These are phyloP conservation scores for Bruchidius siliquastri DNA, from an alignment of 2,888 invertebrate species.

Conservation along the genomic window DNA sequence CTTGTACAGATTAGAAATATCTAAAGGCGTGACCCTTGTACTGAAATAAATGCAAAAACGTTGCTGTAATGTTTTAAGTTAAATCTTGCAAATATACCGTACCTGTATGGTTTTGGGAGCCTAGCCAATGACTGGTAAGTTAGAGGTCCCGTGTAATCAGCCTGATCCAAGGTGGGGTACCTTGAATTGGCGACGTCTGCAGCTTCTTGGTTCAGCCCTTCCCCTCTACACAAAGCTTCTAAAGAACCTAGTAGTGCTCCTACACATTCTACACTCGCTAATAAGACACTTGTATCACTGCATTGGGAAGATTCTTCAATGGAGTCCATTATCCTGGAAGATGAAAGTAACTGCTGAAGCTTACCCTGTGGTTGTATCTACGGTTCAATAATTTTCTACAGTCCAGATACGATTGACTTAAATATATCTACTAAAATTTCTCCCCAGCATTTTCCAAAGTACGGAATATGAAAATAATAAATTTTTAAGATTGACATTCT, in stretches of 20 bases:
- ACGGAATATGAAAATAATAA: too few relatives aligned
- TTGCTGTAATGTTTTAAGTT: too few relatives aligned
- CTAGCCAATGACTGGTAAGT: conserved; percentile 82
- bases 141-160: conserved; percentile 78
- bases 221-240: conserved; percentile 73
- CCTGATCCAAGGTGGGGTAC: conserved; percentile 64
- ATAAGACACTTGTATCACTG: conserved; percentile 69
- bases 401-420: too few relatives aligned
- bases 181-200: conserved; percentile 60
- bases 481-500: too few relatives aligned
- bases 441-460: too few relatives aligned
- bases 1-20: too few relatives aligned
- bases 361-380: too few relatives aligned
- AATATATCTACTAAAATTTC: too few relatives aligned
- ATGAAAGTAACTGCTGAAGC: too few relatives aligned
- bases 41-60: background rate
- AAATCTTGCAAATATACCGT: conserved; percentile 17
- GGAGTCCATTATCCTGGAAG: conserved; percentile 79
- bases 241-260: conserved; percentile 78
- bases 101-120: conserved; percentile 76
- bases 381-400: too few relatives aligned
- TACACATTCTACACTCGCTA: conserved; percentile 77
- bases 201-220: conserved; percentile 61
- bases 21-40: too few relatives aligned
- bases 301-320: conserved; percentile 88